Percentiles rank a stretch among this genome's conserved stretches.
phyloP scores from a whole-genome alignment of 2,888 invertebrate species.

The Sesia apiformis region DNA sequence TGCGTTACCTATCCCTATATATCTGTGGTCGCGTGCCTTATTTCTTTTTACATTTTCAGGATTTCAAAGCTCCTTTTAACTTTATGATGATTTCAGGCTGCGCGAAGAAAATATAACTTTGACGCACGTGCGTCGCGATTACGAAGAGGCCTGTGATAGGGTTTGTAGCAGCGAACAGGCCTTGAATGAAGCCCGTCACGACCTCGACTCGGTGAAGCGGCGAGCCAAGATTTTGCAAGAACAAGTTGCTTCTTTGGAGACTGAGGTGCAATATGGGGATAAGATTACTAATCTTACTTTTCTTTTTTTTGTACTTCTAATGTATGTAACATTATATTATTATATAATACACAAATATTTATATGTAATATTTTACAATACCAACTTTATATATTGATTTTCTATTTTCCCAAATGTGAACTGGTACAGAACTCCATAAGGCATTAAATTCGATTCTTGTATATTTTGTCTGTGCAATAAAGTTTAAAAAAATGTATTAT shows the following conservation, averaged over 20 bases:
- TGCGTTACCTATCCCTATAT: too few relatives aligned
- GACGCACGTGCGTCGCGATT: conserved; percentile 38
- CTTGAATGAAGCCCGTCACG: conserved; percentile 30
- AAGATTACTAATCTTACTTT: neutral
- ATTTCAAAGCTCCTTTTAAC: neutral
- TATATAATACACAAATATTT: too few relatives aligned
- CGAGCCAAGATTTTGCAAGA: conserved; percentile 23
- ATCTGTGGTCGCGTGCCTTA: neutral
- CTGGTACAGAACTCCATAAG: too few relatives aligned
- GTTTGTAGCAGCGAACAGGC: conserved; percentile 33
- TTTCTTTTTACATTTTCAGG: neutral
- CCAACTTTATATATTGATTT: too few relatives aligned
- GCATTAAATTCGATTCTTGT: too few relatives aligned
- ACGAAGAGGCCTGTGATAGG: conserved; percentile 53
- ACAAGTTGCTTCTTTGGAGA: conserved; percentile 33
- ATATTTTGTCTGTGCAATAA: too few relatives aligned
- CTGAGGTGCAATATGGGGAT: conserved; percentile 21
- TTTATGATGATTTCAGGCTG: conserved; percentile 22
- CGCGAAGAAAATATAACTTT: conserved; percentile 51
- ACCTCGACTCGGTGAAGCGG: conserved; percentile 29
- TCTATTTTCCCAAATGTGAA: too few relatives aligned
- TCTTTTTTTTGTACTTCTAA: neutral
- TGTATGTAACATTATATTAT: too few relatives aligned
- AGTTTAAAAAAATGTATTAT: too few relatives aligned
- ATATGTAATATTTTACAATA: too few relatives aligned